Evolutionary conservation across 1,140 invertebrate genomes (phyloP).

Genomic region (Dendroctonus valens): DNA sequence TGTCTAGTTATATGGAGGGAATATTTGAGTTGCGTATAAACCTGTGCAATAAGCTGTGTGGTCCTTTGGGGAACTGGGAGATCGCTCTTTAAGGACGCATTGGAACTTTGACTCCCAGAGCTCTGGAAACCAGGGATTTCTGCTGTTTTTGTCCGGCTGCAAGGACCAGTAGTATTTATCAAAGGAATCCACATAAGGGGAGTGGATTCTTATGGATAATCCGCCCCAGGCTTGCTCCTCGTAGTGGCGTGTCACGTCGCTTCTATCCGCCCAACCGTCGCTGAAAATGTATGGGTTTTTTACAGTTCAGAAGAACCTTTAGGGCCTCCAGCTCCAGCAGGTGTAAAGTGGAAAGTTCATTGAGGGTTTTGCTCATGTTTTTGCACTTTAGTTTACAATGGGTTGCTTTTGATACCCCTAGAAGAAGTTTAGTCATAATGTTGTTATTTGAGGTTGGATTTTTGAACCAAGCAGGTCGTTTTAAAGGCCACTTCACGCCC

Average conservation of each 20-base stretch:
- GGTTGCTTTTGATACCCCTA: too few relatives aligned
- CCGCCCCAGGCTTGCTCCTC: conserved; percentile 71
- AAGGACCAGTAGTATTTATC: conserved; percentile 69
- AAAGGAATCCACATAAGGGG: conserved; percentile 66
- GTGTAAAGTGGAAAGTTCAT: too few relatives aligned
- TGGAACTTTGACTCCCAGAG: conserved; percentile 73
- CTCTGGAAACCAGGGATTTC: conserved; percentile 77
- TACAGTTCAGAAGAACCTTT: neutral
- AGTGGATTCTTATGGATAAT: conserved; percentile 73
- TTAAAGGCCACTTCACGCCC: too few relatives aligned
- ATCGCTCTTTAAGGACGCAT: conserved; percentile 53
- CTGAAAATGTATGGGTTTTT: conserved; percentile 50
- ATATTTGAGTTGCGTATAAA: neutral
- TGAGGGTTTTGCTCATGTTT: too few relatives aligned
- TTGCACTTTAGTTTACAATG: too few relatives aligned
- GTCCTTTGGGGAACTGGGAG: too few relatives aligned
- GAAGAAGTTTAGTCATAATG: too few relatives aligned
- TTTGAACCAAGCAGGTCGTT: too few relatives aligned
- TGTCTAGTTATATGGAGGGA: neutral
- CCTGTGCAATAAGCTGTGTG: conserved; percentile 1
- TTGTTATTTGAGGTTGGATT: too few relatives aligned
- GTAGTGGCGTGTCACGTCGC: conserved; percentile 69
- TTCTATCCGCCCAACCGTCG: conserved; percentile 73
- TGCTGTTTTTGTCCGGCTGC: conserved; percentile 61
- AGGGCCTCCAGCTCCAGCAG: too few relatives aligned